A percentile compares a stretch with the other conserved stretches of the same genome.
phyloP scores from a whole-genome alignment of 2,113 vertebrate species.

The Chionis minor region DNA sequence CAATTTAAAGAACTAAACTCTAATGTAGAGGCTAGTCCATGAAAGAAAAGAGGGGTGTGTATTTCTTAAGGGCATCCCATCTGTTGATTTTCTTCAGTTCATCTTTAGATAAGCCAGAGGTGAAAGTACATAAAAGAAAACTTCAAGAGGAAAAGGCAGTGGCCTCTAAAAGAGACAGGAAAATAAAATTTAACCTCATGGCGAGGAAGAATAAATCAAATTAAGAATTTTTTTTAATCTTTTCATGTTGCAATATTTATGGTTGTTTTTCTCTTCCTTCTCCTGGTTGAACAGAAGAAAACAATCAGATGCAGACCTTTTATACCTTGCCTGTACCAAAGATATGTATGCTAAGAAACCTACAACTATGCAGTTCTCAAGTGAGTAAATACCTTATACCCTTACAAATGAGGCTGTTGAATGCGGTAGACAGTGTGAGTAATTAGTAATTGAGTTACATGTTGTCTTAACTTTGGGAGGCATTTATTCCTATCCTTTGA shows the following conservation, averaged over 20 bases:
- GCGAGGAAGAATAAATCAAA: not conserved
- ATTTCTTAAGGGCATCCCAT: not conserved
- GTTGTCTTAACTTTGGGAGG: not conserved
- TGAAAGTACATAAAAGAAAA: not conserved
- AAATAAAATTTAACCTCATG: not conserved
- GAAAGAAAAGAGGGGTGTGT: not conserved
- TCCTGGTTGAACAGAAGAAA: not conserved
- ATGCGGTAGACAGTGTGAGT: not conserved
- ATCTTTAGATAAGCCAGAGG: not conserved
- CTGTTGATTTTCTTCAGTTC: not conserved
- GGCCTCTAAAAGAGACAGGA: not conserved
- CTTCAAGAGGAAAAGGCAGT: not conserved
- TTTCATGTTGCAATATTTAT: not conserved
- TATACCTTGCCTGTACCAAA: not conserved
- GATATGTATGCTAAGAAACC: not conserved
- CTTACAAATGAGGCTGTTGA: not conserved
- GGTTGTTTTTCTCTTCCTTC: not conserved
- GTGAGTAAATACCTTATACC: not conserved
- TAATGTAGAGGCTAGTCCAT: not conserved
- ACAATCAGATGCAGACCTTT: not conserved
- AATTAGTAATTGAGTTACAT: not conserved
- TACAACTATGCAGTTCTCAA: not conserved
- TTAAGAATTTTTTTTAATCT: not conserved
- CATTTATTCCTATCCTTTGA: not conserved
- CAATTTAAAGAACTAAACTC: not conserved